phyloP scores from a whole-genome alignment of 2,888 invertebrate genomes.

The Caenorhabditis sulstoni region DNA sequence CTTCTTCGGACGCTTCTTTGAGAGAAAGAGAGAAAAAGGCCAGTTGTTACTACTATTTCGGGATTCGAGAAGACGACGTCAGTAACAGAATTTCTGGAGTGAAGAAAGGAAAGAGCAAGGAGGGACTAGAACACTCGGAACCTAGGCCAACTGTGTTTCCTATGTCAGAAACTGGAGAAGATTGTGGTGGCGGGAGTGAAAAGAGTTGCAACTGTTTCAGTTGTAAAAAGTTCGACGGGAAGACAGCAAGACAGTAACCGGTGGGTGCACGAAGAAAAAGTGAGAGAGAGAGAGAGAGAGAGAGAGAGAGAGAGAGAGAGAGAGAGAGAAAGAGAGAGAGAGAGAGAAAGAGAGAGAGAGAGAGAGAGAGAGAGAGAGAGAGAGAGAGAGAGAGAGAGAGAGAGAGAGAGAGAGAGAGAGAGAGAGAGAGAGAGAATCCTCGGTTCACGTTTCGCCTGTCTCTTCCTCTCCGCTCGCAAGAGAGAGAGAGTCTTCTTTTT shows the following conservation, averaged over 20 bases:
- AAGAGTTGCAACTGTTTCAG: neutral
- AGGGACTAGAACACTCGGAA: no score
- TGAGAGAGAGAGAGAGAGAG: conserved; percentile 1
- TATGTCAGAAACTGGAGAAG: no score
- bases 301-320: neutral
- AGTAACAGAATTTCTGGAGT: no score
- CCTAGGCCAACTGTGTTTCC: no score
- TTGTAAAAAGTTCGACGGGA: conserved; percentile 19
- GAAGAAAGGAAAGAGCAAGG: no score
- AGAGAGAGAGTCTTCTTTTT: conserved; percentile 44
- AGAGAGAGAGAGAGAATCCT: conserved; percentile 53
- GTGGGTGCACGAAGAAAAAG: neutral
- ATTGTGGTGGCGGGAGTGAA: neutral
- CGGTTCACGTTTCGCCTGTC: conserved; percentile 55
- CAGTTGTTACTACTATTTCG: no score
- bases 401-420: conserved; percentile 26
- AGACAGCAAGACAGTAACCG: conserved; percentile 49
- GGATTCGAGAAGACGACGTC: no score
- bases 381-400: neutral
- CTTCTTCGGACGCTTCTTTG: conserved; percentile 10
- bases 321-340: conserved; percentile 38
- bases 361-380: no score
- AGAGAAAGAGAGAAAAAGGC: neutral
- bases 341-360: conserved; percentile 20
- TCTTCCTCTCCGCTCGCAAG: neutral